Conservation (phyloP, 2,797 vertebrate species). For the Periophthalmus magnuspinnatus region DNA sequence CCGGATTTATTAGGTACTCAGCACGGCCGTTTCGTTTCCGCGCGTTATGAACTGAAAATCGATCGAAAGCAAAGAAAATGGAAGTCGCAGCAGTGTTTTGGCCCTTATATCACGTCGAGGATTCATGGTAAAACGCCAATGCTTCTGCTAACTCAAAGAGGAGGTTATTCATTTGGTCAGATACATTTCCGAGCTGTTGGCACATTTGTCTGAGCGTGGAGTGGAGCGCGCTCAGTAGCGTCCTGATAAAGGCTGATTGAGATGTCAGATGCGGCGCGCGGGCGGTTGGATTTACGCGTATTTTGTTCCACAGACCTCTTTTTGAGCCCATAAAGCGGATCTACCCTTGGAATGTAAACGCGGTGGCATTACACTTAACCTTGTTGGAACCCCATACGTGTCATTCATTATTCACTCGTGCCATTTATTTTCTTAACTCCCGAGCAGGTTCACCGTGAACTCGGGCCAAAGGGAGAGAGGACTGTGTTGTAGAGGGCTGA, state of each 20-base stretch:
- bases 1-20: conserved; percentile 99
- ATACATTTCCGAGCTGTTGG: conserved; percentile 99
- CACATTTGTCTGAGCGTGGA: conserved; percentile 99
- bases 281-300: conserved; percentile 98
- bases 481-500: conserved; percentile 4
- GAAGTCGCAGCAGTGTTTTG: conserved; percentile 99
- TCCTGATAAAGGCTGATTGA: conserved; percentile 99
- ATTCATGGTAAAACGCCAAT: conserved; percentile 91
- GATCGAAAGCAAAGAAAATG: conserved; percentile 99
- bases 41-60: conserved; percentile 99
- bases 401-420: conserved; percentile 57
- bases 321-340: conserved; percentile 85
- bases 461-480: not conserved
- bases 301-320: conserved; percentile 99
- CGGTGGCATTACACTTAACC: conserved; percentile 68
- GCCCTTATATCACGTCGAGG: conserved; percentile 99
- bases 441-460: conserved; percentile 26
- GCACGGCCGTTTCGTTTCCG: conserved; percentile 98
- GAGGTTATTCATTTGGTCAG: conserved; percentile 99
- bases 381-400: conserved; percentile 58
- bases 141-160: conserved; percentile 96
- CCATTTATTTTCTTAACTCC: conserved; percentile 62
- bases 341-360: conserved; percentile 91
- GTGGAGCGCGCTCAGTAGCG: conserved; percentile 94
- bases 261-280: conserved; percentile 98